These are phyloP conservation scores for Brotula barbata DNA, from an alignment of 2,797 vertebrate species.

Conservation along the genomic window DNA sequence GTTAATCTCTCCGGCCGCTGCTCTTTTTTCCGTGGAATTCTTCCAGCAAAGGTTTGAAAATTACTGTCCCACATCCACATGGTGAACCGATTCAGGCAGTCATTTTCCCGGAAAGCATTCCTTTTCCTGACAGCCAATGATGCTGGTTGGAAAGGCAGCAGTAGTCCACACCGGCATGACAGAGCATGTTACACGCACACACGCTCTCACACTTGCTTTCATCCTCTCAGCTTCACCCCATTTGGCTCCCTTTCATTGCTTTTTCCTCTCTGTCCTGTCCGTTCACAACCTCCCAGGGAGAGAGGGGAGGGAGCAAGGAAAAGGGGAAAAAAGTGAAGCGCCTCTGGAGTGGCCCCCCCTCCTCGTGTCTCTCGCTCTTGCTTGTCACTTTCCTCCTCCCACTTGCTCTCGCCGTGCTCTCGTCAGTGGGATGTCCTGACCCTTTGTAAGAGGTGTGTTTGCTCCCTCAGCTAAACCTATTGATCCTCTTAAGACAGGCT, in stretches of 20 bases:
- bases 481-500: slow-evolving; percentile 75
- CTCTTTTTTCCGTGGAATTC: slow-evolving; percentile 77
- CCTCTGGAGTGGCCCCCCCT: slow-evolving; percentile 49
- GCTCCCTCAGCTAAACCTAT: slow-evolving; percentile 68
- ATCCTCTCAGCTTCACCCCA: slow-evolving; percentile 45
- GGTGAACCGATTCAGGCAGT: slow-evolving; percentile 71
- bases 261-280: slow-evolving; percentile 54
- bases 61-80: slow-evolving; percentile 78
- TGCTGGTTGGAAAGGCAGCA: slow-evolving; percentile 50
- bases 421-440: slow-evolving; percentile 78
- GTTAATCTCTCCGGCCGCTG: slow-evolving; percentile 59
- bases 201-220: slow-evolving; percentile 51
- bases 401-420: slow-evolving; percentile 35
- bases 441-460: slow-evolving; percentile 69
- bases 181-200: slow-evolving; percentile 70
- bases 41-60: slow-evolving; percentile 77
- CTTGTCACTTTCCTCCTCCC: slow-evolving; percentile 23
- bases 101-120: slow-evolving; percentile 71
- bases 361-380: slow-evolving; percentile 45
- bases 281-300: slow-evolving; percentile 56
- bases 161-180: slow-evolving; percentile 69
- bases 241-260: slow-evolving; percentile 58
- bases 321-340: slow-evolving; percentile 22
- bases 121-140: slow-evolving; percentile 65
- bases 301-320: slow-evolving; percentile 51